phyloP scores from a whole-genome alignment of 2,113 vertebrate genomes.

The Prionailurus viverrinus region DNA sequence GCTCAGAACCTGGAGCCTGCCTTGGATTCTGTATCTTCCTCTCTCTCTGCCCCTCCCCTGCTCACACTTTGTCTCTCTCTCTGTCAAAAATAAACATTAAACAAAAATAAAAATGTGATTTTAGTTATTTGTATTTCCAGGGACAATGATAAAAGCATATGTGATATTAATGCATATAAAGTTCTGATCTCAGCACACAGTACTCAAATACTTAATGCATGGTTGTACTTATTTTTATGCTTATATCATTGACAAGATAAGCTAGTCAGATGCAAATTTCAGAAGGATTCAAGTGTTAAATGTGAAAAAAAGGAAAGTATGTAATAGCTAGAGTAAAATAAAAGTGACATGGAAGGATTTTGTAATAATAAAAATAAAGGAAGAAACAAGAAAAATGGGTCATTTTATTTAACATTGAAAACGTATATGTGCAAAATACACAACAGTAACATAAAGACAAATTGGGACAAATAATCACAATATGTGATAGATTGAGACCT shows the following conservation, averaged over 20 bases:
- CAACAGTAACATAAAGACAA: not conserved
- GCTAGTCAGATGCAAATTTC: slow-evolving; percentile 31
- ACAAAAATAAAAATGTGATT: not conserved
- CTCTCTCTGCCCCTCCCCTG: too few relatives aligned
- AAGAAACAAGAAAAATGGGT: slow-evolving; percentile 9
- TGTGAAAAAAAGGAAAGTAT: not conserved
- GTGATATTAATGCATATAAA: slow-evolving; percentile 30
- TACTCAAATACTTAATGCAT: slow-evolving; percentile 7
- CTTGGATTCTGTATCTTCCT: too few relatives aligned
- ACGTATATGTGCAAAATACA: not conserved
- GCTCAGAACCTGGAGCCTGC: too few relatives aligned
- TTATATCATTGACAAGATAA: slow-evolving; percentile 28
- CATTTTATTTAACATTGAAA: slow-evolving; percentile 38
- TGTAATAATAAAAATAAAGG: slow-evolving; percentile 36
- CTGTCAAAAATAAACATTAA: too few relatives aligned
- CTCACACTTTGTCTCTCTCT: too few relatives aligned
- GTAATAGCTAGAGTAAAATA: slow-evolving; percentile 17
- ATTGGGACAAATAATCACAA: not conserved
- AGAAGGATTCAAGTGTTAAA: slow-evolving; percentile 28
- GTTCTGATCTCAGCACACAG: not conserved
- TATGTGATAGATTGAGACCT: not conserved
- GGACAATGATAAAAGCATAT: slow-evolving; percentile 6
- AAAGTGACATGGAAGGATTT: not conserved
- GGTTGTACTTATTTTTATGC: not conserved
- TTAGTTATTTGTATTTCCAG: slow-evolving; percentile 35